Conservation (phyloP, 1,140 invertebrate genomes). For the Phortica variegata region DNA sequence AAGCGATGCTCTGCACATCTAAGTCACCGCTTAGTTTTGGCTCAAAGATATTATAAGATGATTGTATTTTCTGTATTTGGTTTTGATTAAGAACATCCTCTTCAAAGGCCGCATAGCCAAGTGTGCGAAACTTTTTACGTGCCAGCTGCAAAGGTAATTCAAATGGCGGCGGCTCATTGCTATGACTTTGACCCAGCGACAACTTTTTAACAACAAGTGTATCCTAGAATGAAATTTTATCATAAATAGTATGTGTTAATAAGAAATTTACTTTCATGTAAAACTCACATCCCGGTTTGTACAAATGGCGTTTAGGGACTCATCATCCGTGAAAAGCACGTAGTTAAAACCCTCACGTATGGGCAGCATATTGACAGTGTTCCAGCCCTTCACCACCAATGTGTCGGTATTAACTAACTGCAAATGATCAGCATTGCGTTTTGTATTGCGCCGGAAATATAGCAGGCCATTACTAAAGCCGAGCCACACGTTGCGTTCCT, state of each 20-base stretch:
- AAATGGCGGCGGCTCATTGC: slow-evolving; percentile 54
- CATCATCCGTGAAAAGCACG: slow-evolving; percentile 54
- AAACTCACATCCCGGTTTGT: slow-evolving; percentile 55
- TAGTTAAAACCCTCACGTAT: slow-evolving; percentile 52
- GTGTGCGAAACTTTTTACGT: slow-evolving; percentile 76
- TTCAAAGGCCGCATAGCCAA: slow-evolving; percentile 72
- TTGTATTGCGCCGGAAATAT: slow-evolving; percentile 47
- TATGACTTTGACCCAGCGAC: slow-evolving; percentile 42
- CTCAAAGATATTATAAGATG: slow-evolving; percentile 52
- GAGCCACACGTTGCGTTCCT: slow-evolving; percentile 76
- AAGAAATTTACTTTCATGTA: no score
- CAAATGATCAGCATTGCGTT: slow-evolving; percentile 43
- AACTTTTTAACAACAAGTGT: slow-evolving; percentile 49
- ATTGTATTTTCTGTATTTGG: slow-evolving; percentile 54
- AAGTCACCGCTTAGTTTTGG: slow-evolving; percentile 46
- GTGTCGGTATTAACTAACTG: slow-evolving; percentile 51
- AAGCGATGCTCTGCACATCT: slow-evolving; percentile 54
- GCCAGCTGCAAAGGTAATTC: slow-evolving; percentile 80
- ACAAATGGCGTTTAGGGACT: slow-evolving; percentile 55
- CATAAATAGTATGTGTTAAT: not conserved
- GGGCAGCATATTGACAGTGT: slow-evolving; percentile 42
- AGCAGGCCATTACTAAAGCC: slow-evolving; percentile 68
- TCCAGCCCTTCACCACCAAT: slow-evolving; percentile 42
- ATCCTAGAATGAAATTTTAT: slow-evolving; percentile 25
- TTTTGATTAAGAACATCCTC: slow-evolving; percentile 62